Evolutionary conservation across 2,888 invertebrate species (phyloP), one percentile per base, ranked within the genome.

Genomic region (Chelonus formosanus): DNA sequence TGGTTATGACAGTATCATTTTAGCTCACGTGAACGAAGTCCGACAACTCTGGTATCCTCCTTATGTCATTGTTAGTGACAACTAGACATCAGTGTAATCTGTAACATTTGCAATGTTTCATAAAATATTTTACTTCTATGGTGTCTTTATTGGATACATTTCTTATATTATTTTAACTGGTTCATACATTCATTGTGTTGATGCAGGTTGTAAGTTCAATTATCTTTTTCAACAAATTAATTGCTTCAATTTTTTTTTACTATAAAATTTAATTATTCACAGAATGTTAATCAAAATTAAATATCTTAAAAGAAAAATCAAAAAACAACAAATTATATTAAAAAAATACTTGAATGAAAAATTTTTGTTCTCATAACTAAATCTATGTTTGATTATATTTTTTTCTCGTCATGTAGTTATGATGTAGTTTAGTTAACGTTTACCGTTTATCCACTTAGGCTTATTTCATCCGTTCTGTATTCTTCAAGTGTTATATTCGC

Each of bases 401-500:
- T 40, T 40, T 40, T 40, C 6, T 40, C 5, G 40, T 6, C 5
- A 6, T 20, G 43, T 7, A 10, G 7, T 43, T 3, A 35, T 32
- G 44, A 57, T 43, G 20, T 48, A 50, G 35, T 48, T 43, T 50
- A 60, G 68, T 67, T 63, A 61, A 67, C 67, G 58, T 56, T 60
- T 71, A 66, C 63, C 71, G 69, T 71, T 71, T 68, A 64, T 68
- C 52, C 63, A 69, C 66, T 69, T 68, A 67, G 59, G 50, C 48
- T 47, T 4, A 40, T 40, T 66, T 63, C 68, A 64, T 65, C 58
- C 58, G 63, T 63, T 63, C 69, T 20, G 52, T 20, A 68, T 60
- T 69, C 71, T 67, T 70, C 67, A 60, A 55, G 71, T 5, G 56
- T 68, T 45, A 53, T 40, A 52, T 61, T 43, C 20, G 20, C 20